These are phyloP conservation scores for Lordiphosa fenestrarum DNA, from an alignment of 2,888 invertebrate species.

Conservation along the genomic window DNA sequence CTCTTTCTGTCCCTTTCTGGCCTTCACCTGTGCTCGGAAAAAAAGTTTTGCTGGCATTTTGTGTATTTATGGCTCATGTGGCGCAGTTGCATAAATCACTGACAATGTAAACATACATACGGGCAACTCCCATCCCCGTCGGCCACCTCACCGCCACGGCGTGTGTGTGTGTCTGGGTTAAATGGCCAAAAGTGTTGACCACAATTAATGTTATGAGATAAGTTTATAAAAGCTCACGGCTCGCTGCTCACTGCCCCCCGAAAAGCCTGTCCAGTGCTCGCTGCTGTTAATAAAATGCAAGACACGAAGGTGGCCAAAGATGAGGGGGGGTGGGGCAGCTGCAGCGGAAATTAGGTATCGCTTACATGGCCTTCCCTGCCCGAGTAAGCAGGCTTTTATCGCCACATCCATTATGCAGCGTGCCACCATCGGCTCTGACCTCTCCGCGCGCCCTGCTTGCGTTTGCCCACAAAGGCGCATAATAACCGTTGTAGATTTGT, in stretches of 20 bases:
- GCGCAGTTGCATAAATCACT: slow-evolving; percentile 78
- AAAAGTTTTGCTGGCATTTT: slow-evolving; percentile 64
- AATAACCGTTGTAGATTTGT: slow-evolving; percentile 64
- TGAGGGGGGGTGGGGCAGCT: slow-evolving; percentile 1
- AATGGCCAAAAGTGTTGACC: slow-evolving; percentile 77
- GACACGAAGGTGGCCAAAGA: slow-evolving; percentile 29
- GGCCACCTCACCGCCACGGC: slow-evolving; percentile 6
- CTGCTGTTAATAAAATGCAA: slow-evolving; percentile 66
- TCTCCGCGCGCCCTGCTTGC: slow-evolving; percentile 1
- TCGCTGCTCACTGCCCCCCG: slow-evolving; percentile 24
- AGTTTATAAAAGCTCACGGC: slow-evolving; percentile 74
- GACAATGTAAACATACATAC: slow-evolving; percentile 69
- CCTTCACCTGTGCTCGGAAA: background rate
- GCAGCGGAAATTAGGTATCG: slow-evolving; percentile 73
- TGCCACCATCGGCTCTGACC: slow-evolving; percentile 37
- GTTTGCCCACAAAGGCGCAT: slow-evolving; percentile 50
- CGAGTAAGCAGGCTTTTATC: slow-evolving; percentile 32
- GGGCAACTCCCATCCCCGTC: slow-evolving; percentile 5
- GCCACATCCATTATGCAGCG: slow-evolving; percentile 63
- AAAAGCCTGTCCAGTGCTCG: background rate
- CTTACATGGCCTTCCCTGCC: slow-evolving; percentile 56
- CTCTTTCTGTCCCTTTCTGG: slow-evolving; percentile 6
- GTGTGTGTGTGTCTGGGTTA: slow-evolving; percentile 42
- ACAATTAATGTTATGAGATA: slow-evolving; percentile 80
- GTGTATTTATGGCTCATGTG: slow-evolving; percentile 78